These are phyloP conservation scores for Teleogryllus oceanicus DNA, from an alignment of 2,888 invertebrate species.

Conservation along the genomic window DNA sequence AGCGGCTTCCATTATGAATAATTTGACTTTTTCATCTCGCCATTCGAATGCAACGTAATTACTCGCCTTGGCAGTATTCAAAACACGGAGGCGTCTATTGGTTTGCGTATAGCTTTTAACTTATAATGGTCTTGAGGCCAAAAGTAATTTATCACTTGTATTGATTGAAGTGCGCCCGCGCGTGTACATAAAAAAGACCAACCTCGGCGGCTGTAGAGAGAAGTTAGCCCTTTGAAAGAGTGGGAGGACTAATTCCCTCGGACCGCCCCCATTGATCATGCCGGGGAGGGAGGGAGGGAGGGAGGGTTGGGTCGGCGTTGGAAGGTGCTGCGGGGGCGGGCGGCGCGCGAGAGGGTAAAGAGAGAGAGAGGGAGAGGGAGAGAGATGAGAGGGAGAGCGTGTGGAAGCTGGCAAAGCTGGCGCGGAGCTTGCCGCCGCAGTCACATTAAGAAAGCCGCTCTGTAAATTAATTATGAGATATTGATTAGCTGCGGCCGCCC, in stretches of 20 bases:
- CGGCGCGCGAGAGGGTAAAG: background rate
- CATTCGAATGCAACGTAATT: background rate
- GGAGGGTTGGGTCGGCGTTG: background rate
- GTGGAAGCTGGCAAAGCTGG: background rate
- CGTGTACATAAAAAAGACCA: constrained; percentile 2
- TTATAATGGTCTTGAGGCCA: background rate
- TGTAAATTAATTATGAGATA: background rate
- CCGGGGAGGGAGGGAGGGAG: background rate
- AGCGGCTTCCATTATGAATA: background rate
- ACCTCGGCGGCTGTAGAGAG: constrained; percentile 7
- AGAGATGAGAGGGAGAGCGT: background rate
- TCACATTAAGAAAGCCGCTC: background rate
- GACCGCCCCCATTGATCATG: constrained; percentile 1
- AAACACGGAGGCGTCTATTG: background rate
- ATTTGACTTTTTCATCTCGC: background rate
- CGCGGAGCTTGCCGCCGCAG: background rate
- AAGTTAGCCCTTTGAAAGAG: constrained; percentile 18
- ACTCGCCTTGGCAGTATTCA: background rate
- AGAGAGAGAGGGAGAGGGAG: background rate
- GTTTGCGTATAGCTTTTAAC: background rate
- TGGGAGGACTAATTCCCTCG: constrained; percentile 4
- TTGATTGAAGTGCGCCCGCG: background rate
- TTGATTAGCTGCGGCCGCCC: background rate
- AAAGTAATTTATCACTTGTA: constrained; percentile 11
- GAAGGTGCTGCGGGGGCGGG: background rate